Evolutionary conservation across 37 sponge, comb jelly and placozoan genomes (phyloP).

Genomic region (Amphimedon queenslandica): DNA sequence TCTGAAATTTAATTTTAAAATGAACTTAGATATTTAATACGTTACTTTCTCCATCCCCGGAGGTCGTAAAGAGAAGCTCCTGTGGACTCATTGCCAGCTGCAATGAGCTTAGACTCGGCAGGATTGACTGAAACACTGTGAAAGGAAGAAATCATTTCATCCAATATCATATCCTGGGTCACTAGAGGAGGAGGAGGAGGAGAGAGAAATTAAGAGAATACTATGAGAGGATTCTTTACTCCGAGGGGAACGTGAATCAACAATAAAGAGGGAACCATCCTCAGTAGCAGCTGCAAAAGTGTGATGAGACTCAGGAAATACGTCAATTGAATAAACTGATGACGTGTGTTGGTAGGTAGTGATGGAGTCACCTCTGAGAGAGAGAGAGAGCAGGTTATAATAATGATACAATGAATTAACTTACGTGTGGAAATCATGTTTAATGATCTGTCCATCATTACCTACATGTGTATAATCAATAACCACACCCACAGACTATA

Average conservation of each 20-base stretch:
- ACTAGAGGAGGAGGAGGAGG: conserved; percentile 6
- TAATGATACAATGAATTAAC: not conserved
- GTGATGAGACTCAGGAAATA: conserved; percentile 34
- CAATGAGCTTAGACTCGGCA: conserved; percentile 50
- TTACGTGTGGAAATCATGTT: conserved; percentile 49
- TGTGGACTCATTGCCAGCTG: conserved; percentile 17
- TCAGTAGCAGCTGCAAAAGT: conserved; percentile 47
- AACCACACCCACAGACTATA: not conserved
- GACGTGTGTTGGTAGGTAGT: conserved; percentile 15
- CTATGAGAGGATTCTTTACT: not conserved
- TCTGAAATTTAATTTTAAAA: conserved; percentile 11
- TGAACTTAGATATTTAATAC: too few species aligned
- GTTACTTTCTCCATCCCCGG: conserved; percentile 36
- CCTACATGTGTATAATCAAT: conserved; percentile 14
- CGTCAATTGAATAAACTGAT: conserved; percentile 42
- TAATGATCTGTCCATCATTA: conserved; percentile 48
- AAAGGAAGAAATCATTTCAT: conserved; percentile 10
- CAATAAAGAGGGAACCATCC: conserved; percentile 47
- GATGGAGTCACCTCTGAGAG: conserved; percentile 25
- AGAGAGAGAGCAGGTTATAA: not conserved
- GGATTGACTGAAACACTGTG: conserved; percentile 57
- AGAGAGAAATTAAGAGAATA: not conserved
- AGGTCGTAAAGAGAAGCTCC: conserved; percentile 62
- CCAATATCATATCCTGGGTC: conserved; percentile 17
- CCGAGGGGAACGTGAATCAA: conserved; percentile 31